These are phyloP conservation scores for Zelostemma sp. DNA, from an alignment of 1,140 invertebrate species.

Conservation along the genomic window DNA sequence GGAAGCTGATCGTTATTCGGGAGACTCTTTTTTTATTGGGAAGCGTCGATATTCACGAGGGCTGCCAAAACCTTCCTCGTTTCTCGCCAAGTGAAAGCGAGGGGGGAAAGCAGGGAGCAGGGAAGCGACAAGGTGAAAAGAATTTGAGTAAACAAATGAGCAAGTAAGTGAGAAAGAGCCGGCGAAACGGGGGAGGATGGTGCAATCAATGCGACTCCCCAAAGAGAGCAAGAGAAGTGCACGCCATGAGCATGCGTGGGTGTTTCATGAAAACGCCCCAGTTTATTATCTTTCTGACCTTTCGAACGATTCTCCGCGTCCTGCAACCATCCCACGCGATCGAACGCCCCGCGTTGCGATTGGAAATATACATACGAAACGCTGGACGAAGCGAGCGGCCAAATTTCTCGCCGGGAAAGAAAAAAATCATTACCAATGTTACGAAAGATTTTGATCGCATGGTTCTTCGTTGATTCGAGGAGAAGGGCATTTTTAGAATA, in stretches of 20 bases:
- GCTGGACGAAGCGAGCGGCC: background rate
- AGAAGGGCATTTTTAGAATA: too few species aligned
- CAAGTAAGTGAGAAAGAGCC: constrained; percentile 21
- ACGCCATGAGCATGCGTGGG: constrained; percentile 40
- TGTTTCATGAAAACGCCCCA: constrained; percentile 41
- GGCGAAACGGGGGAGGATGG: constrained; percentile 46
- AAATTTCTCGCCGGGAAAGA: too few species aligned
- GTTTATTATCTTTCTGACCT: constrained; percentile 36
- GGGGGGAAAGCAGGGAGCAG: background rate
- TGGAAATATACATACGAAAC: constrained; percentile 17
- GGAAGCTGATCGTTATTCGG: constrained; percentile 8
- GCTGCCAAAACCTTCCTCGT: constrained; percentile 18
- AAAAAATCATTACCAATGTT: too few species aligned
- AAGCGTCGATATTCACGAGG: constrained; percentile 15
- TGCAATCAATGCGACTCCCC: constrained; percentile 42
- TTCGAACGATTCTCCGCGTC: constrained; percentile 18
- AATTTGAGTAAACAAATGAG: constrained; percentile 7
- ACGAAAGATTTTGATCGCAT: too few species aligned
- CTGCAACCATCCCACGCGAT: constrained; percentile 5
- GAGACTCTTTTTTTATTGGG: constrained; percentile 11
- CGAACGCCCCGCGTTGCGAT: background rate
- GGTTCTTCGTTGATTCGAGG: too few species aligned
- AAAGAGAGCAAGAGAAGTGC: constrained; percentile 29
- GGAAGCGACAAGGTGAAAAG: background rate
- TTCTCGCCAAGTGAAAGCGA: constrained; percentile 12